Percentiles rank a stretch among this genome's conserved stretches.
Conservation (phyloP, 2,797 vertebrate species). For the Buphagus erythrorhynchus region DNA sequence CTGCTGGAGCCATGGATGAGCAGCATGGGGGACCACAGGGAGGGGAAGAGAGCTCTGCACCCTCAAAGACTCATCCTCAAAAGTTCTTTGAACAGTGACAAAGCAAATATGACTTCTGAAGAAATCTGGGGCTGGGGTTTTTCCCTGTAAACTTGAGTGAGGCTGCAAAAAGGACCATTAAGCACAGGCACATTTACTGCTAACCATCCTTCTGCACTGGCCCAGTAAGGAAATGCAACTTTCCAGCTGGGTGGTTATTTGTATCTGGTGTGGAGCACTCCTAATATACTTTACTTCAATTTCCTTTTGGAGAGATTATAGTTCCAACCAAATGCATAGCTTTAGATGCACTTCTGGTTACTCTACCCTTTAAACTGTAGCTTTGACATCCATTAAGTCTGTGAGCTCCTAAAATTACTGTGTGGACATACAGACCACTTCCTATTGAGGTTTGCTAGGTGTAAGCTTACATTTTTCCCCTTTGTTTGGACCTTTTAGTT, state of each 20-base stretch:
- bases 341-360: neutral
- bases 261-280: neutral
- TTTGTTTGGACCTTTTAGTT: neutral
- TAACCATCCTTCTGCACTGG: neutral
- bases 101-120: neutral
- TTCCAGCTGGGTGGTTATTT: neutral
- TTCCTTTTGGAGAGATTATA: neutral
- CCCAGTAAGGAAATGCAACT: neutral
- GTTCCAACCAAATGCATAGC: neutral
- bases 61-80: neutral
- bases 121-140: neutral
- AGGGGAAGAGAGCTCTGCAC: neutral
- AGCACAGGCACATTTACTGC: neutral
- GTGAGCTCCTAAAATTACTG: neutral
- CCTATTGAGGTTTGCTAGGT: neutral
- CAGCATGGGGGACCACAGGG: rapidly evolving
- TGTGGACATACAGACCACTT: neutral
- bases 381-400: neutral
- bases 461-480: neutral
- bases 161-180: neutral
- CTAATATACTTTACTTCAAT: neutral
- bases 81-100: neutral
- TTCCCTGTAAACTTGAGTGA: neutral
- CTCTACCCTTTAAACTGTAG: neutral
- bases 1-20: neutral